Evolutionary conservation across 2,113 vertebrate genomes (phyloP), one percentile per base, ranked within the genome.

Genomic region (Dolichotis patagonum): DNA sequence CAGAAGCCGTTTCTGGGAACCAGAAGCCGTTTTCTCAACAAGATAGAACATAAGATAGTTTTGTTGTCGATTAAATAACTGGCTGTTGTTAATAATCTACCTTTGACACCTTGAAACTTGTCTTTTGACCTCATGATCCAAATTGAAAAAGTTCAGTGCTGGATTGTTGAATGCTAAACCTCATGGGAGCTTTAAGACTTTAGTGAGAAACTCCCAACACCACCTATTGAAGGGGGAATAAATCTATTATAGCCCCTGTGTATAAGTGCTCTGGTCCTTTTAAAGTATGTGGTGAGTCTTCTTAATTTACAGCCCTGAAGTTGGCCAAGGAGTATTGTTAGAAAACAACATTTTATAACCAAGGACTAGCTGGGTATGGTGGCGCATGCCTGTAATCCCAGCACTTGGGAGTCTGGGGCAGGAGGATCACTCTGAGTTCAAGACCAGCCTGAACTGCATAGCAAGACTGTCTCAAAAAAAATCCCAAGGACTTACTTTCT

Each of bases 191-290:
- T 93, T 94, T 96, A 81, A 95, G 85, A 12, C n/a, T 69, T 82
- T 26, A 96, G 16, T 69, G 82, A 69, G 83, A 93, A 96, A 91
- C 85, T 93, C 95, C 85, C 69, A 95, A 14, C 60, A 85, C 19
- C 52, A 94, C 75, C 88, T 95, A 10, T 85, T 24, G 35, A 13
- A 13, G 38, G 38, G 13, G 3, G 26, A 63, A 41, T 35, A 49
- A 46, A 35, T 58, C 81, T 77, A 28, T 52, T 56, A 38, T 2
- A 73, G 73, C 41, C 35, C 46, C 87, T 94, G n/a, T 83, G 41
- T 65, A 24, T 88, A 92, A 91, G 81, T 89, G 49, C 65, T 97
- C 71, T 82, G 30, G 43, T 97, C 58, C 49, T 78, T 96, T 93
- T 90, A 78, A 94, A 85, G 11, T 89, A 22, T 81, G 24, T 95